phyloP scores from a whole-genome alignment of 1,140 invertebrate genomes.

The Popillia japonica region DNA sequence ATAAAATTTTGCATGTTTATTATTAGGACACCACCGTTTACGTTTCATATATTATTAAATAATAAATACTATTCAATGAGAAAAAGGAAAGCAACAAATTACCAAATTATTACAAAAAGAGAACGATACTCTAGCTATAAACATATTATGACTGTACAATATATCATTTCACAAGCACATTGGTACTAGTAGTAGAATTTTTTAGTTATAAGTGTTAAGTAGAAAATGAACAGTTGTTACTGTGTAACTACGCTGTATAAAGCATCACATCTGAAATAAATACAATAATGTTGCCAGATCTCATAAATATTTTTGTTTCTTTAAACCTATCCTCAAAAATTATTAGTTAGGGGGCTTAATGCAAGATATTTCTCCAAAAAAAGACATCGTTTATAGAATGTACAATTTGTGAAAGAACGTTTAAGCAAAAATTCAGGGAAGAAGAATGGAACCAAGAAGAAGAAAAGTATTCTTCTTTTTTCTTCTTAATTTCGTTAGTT shows the following conservation, averaged over 20 bases:
- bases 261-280: conserved; percentile 62
- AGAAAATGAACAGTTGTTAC: conserved; percentile 67
- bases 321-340: neutral
- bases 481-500: too few species aligned
- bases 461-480: too few species aligned
- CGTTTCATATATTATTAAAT: conserved; percentile 50
- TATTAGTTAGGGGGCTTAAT: too few species aligned
- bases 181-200: conserved; percentile 58
- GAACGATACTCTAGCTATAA: conserved; percentile 32
- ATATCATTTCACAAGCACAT: conserved; percentile 60
- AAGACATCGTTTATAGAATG: too few species aligned
- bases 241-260: conserved; percentile 70
- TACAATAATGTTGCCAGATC: conserved; percentile 72
- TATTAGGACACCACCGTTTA: conserved; percentile 48
- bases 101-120: conserved; percentile 27
- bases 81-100: conserved; percentile 26
- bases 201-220: conserved; percentile 70
- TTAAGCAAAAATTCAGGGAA: too few species aligned
- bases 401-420: too few species aligned
- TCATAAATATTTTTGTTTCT: conserved; percentile 53
- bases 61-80: conserved; percentile 15
- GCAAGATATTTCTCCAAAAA: too few species aligned
- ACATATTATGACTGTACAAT: conserved; percentile 40
- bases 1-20: conserved; percentile 34
- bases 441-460: too few species aligned